Conservation (phyloP, 2,113 vertebrate genomes). For the Ariopsis seemanni region DNA sequence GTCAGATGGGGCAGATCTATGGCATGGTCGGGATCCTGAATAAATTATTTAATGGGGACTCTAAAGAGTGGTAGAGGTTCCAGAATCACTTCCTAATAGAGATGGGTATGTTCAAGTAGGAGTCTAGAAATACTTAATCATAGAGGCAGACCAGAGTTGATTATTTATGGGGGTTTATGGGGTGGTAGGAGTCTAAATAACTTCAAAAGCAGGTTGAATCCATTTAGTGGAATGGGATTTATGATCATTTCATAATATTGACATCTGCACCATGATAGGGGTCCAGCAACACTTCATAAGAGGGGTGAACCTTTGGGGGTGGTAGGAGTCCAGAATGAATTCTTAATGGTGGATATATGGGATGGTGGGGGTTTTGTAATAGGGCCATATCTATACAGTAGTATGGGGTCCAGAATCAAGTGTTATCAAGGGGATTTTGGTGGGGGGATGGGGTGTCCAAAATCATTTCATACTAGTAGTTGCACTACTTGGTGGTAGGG, state of each 20-base stretch:
- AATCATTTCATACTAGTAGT: no score
- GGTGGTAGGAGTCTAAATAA: background rate
- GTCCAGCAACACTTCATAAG: background rate
- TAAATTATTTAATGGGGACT: background rate
- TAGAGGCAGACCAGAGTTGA: background rate
- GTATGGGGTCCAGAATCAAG: background rate
- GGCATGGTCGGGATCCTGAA: background rate
- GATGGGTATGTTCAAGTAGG: background rate
- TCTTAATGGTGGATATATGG: no score
- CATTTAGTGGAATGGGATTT: background rate
- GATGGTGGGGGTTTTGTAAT: background rate
- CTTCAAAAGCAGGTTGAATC: background rate
- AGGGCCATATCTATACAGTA: background rate
- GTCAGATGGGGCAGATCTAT: background rate
- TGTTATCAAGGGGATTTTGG: no score
- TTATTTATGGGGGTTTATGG: background rate
- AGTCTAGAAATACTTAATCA: background rate
- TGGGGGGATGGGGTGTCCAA: no score
- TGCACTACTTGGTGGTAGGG: no score
- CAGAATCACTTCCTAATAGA: background rate
- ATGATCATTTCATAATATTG: background rate
- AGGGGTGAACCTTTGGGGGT: background rate
- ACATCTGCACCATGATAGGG: background rate
- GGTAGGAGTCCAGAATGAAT: no score
- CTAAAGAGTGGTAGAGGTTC: background rate